Evolutionary conservation across 2,888 invertebrate genomes (phyloP), one percentile per base, ranked within the genome.

Genomic region (Onchidella celtica): DNA sequence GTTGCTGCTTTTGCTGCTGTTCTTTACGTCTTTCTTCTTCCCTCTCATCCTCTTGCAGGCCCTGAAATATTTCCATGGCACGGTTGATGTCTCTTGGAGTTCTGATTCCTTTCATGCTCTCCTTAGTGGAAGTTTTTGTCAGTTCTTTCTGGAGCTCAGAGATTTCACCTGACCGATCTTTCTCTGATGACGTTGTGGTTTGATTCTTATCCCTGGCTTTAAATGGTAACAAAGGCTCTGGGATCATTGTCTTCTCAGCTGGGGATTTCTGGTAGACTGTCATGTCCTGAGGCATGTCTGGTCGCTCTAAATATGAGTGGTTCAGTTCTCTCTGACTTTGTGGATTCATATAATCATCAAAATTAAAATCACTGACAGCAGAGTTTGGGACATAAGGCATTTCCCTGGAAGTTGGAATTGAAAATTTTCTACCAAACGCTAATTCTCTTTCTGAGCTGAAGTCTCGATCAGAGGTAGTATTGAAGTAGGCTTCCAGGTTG

Each of bases 11-110:
- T 17, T 66, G 40, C 47, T 57, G 32, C 14, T 61, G 29, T 40
- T 68, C 68, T 47, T 75, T 69, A 17, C 75, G 66, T 24, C 76
- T 59, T 40, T 76, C 76, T 65, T 81, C 76, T 76, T 74, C 81
- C 69, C 74, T 34, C 32, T 81, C 81, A 65, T 76, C 65, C 38
- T 76, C 81, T 65, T 81, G 81, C 9, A 81, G 75, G 9, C 75
- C 73, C 55, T 81, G 81, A 3, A 81, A 24, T 57, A 81, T 81
- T 47, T 81, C 81, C 81, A 81, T 63, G 9, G 81, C 81, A 21
- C 81, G 55, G 38, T 76, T 81, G n/a, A 81, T 76, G 57, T 81
- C 81, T 69, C 81, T 69, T 1, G 81, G 81, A 63, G 61, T 81
- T 63, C 81, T 29, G 24, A 81, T 65, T 55, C 81, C 76, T 76